Evolutionary conservation across 2,888 invertebrate species (phyloP).

Genomic region (Thymelicus acteon): DNA sequence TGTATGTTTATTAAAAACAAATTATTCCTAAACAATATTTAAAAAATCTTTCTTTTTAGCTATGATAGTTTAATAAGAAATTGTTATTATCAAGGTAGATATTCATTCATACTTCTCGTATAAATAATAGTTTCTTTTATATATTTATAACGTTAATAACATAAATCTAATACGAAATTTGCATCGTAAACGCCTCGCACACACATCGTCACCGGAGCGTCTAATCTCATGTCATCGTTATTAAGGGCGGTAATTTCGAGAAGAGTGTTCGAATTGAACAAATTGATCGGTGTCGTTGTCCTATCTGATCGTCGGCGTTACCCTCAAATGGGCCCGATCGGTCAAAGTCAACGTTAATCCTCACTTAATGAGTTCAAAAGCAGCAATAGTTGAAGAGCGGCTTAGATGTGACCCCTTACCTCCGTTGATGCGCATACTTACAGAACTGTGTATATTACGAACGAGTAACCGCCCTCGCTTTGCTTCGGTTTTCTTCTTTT

Average conservation of each 20-base stretch:
- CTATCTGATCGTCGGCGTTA: slow-evolving; percentile 60
- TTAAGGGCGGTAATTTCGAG: slow-evolving; percentile 42
- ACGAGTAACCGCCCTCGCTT: no score
- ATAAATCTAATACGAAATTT: no score
- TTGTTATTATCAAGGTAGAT: no score
- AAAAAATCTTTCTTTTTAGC: no score
- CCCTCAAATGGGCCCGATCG: slow-evolving; percentile 66
- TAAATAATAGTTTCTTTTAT: no score
- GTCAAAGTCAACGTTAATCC: slow-evolving; percentile 79
- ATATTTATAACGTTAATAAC: no score
- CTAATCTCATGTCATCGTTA: slow-evolving; percentile 24
- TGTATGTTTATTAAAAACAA: no score
- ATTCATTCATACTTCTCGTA: no score
- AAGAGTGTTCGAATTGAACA: slow-evolving; percentile 55
- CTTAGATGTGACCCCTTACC: slow-evolving; percentile 51
- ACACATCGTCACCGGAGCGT: not conserved
- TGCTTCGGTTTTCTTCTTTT: no score
- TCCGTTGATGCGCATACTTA: not conserved
- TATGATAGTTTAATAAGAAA: no score
- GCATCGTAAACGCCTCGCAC: not conserved
- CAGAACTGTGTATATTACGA: no score
- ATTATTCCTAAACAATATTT: no score
- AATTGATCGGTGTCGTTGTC: slow-evolving; percentile 64
- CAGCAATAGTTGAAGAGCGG: slow-evolving; percentile 66
- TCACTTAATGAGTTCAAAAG: slow-evolving; percentile 77